These are phyloP conservation scores for Melitaea cinxia DNA, from an alignment of 1,140 invertebrate species.

Conservation along the genomic window DNA sequence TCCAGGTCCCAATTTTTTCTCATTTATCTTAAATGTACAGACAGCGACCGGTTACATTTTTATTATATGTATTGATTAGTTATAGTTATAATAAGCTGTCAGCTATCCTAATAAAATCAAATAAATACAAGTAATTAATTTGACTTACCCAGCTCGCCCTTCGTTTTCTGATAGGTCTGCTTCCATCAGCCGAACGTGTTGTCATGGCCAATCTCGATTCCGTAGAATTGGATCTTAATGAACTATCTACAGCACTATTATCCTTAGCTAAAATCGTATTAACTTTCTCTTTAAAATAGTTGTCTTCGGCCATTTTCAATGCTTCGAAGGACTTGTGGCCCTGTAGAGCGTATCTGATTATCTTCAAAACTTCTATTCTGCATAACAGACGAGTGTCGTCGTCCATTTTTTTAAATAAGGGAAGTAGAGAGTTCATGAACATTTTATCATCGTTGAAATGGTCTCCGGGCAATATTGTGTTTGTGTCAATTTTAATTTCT, in stretches of 20 bases:
- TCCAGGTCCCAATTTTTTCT: too few species aligned
- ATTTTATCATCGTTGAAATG: conserved; percentile 71
- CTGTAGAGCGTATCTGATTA: conserved; percentile 68
- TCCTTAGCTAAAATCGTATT: conserved; percentile 55
- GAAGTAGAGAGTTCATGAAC: conserved; percentile 73
- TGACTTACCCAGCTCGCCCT: too few species aligned
- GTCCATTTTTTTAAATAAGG: conserved; percentile 72
- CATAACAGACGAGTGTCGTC: conserved; percentile 69
- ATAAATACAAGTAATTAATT: too few species aligned
- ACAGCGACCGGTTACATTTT: too few species aligned
- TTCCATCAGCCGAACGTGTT: conserved; percentile 67
- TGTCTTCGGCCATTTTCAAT: conserved; percentile 59
- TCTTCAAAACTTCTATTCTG: conserved; percentile 70
- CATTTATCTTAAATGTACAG: too few species aligned
- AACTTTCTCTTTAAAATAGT: conserved; percentile 56
- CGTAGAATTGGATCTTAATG: conserved; percentile 27
- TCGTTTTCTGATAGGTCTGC: conserved; percentile 65
- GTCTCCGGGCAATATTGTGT: conserved; percentile 65
- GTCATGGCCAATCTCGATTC: conserved; percentile 66
- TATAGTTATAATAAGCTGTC: too few species aligned
- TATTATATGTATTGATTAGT: too few species aligned
- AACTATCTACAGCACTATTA: conserved; percentile 40
- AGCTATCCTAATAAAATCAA: too few species aligned
- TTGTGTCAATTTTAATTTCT: conserved; percentile 69
- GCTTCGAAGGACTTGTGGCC: conserved; percentile 67